These are phyloP conservation scores for Psix sp. DNA, from an alignment of 1,140 invertebrate genomes.

Conservation along the genomic window DNA sequence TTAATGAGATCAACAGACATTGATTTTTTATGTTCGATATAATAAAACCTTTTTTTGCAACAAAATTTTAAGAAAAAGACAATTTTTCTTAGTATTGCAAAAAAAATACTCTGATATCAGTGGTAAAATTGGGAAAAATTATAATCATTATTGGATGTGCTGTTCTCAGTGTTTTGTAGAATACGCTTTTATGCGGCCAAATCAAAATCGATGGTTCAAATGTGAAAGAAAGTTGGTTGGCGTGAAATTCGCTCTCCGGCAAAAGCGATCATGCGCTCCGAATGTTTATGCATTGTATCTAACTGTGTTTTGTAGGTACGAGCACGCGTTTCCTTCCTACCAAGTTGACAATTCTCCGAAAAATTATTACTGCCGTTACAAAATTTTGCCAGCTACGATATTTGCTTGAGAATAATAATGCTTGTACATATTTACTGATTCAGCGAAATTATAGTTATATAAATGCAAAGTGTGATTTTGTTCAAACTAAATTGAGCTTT, in stretches of 20 bases:
- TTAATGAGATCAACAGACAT: too few species aligned
- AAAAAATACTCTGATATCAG: too few species aligned
- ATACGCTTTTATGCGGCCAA: conserved; percentile 18
- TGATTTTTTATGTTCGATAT: too few species aligned
- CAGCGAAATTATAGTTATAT: too few species aligned
- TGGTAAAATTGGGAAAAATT: too few species aligned
- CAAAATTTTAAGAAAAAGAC: too few species aligned
- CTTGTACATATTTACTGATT: too few species aligned
- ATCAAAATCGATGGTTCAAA: conserved; percentile 35
- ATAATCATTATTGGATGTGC: neutral
- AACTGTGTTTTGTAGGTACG: conserved; percentile 18
- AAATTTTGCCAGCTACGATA: conserved; percentile 1
- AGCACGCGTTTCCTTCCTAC: conserved; percentile 11
- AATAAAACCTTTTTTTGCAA: too few species aligned
- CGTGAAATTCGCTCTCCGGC: conserved; percentile 14
- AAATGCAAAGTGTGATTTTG: too few species aligned
- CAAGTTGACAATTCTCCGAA: conserved; percentile 10
- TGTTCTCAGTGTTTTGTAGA: conserved; percentile 1
- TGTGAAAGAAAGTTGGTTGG: conserved; percentile 10
- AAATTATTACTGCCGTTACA: conserved; percentile 15
- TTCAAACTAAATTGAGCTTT: too few species aligned
- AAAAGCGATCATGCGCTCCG: conserved; percentile 34
- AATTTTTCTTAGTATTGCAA: too few species aligned
- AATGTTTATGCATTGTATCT: conserved; percentile 31
- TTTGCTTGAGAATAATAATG: too few species aligned